Conservation (phyloP, 2,113 vertebrate species). For the Poecile atricapillus region DNA sequence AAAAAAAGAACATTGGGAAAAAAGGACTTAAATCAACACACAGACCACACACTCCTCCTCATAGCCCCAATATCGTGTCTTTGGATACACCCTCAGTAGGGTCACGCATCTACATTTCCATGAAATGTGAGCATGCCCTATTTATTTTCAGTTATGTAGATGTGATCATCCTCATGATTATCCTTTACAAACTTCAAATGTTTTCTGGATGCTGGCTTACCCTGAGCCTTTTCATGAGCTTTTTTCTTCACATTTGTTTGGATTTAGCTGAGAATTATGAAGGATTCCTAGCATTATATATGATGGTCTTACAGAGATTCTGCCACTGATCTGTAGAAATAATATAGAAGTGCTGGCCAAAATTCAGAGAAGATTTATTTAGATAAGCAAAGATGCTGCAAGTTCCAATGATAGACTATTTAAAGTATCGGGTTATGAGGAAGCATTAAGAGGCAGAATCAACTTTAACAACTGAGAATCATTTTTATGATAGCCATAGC, state of each 20-base stretch:
- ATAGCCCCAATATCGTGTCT: not conserved
- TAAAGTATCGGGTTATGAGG: slow-evolving; percentile 19
- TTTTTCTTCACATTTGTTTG: not conserved
- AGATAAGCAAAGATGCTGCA: not conserved
- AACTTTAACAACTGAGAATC: slow-evolving; percentile 36
- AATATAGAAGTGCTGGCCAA: not conserved
- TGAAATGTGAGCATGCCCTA: not conserved
- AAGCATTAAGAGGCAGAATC: slow-evolving; percentile 27
- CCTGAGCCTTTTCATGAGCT: not conserved
- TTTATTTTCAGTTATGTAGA: not conserved
- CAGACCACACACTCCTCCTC: not conserved
- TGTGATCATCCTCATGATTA: not conserved
- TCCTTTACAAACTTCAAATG: not conserved
- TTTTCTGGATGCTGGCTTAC: not conserved
- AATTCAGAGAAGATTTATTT: not conserved
- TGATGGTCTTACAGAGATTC: not conserved
- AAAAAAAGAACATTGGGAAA: not conserved
- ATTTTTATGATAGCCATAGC: slow-evolving; percentile 16
- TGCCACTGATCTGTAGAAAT: not conserved
- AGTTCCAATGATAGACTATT: not conserved
- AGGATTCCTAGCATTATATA: not conserved
- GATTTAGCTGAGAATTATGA: not conserved
- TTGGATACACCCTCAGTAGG: not conserved
- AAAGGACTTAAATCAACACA: not conserved
- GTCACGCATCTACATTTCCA: not conserved